Conservation (phyloP, 2,113 vertebrate genomes). For the Taxidea taxus region DNA sequence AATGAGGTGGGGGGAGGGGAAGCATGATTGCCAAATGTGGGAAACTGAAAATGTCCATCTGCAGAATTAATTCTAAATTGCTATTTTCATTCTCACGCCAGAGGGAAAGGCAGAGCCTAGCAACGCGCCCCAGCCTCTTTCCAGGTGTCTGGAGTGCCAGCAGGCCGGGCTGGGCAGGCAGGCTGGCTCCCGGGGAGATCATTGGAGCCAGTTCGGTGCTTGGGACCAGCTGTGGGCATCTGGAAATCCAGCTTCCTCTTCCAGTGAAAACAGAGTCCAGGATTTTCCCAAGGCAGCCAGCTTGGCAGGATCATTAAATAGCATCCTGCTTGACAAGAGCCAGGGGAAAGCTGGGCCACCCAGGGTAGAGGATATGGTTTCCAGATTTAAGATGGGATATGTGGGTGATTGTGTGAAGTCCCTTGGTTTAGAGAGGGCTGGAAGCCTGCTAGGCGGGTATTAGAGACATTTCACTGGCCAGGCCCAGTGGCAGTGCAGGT, state of each 20-base stretch:
- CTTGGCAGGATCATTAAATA: conserved; percentile 17
- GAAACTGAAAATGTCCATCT: conserved; percentile 29
- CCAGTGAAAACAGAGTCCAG: not conserved
- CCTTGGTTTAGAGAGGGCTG: not conserved
- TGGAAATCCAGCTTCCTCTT: conserved; percentile 54
- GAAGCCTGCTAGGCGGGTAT: not conserved
- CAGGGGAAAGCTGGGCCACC: not conserved
- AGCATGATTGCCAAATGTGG: not conserved
- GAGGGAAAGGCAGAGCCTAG: conserved; percentile 10
- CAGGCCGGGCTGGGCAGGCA: not conserved
- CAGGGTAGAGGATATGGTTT: not conserved
- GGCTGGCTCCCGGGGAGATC: not conserved
- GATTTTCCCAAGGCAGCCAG: conserved; percentile 33
- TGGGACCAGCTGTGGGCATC: conserved; percentile 58
- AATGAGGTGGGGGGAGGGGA: not conserved
- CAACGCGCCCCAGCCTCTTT: not conserved
- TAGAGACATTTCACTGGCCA: not conserved
- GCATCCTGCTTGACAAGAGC: not conserved
- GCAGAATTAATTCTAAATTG: conserved; percentile 46
- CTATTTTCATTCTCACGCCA: conserved; percentile 21
- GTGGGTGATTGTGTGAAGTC: not conserved
- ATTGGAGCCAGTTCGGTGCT: not conserved
- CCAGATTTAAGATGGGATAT: not conserved
- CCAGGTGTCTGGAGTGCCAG: not conserved
- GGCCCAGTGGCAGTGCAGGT: not conserved